These are phyloP conservation scores for Iguana delicatissima DNA, from an alignment of 2,797 vertebrate genomes.

Conservation along the genomic window DNA sequence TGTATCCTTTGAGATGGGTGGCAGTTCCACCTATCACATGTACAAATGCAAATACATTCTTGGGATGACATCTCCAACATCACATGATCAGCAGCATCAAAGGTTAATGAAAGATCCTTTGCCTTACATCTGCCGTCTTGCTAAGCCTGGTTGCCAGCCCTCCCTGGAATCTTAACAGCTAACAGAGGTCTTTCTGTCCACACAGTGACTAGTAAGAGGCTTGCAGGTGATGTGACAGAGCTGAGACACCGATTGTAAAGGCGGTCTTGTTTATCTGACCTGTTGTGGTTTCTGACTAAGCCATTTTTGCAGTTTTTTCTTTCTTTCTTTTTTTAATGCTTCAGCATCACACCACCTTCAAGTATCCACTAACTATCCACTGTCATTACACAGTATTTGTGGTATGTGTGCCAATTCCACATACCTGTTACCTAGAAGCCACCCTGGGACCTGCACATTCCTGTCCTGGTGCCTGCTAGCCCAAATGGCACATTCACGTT, in stretches of 20 bases:
- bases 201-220: neutral
- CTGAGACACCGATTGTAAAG: neutral
- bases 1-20: neutral
- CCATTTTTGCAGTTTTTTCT: neutral
- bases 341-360: neutral
- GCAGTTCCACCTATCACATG: neutral
- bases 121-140: conserved; percentile 10
- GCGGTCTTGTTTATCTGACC: neutral
- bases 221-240: neutral
- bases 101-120: conserved; percentile 16
- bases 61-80: neutral
- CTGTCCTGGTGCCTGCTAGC: neutral
- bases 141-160: neutral
- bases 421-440: neutral
- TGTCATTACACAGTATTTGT: neutral
- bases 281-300: neutral
- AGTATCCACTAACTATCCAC: neutral
- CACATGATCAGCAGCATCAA: neutral
- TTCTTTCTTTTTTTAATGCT: conserved; percentile 6
- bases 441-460: too few relatives aligned
- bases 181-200: neutral
- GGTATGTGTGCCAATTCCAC: neutral
- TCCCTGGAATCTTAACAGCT: conserved; percentile 13
- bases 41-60: neutral
- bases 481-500: neutral